A percentile compares a stretch with the other conserved stretches of the same genome.
These are phyloP conservation scores for Clarias batrachus DNA, from an alignment of 2,113 vertebrate species.

Conservation along the genomic window DNA sequence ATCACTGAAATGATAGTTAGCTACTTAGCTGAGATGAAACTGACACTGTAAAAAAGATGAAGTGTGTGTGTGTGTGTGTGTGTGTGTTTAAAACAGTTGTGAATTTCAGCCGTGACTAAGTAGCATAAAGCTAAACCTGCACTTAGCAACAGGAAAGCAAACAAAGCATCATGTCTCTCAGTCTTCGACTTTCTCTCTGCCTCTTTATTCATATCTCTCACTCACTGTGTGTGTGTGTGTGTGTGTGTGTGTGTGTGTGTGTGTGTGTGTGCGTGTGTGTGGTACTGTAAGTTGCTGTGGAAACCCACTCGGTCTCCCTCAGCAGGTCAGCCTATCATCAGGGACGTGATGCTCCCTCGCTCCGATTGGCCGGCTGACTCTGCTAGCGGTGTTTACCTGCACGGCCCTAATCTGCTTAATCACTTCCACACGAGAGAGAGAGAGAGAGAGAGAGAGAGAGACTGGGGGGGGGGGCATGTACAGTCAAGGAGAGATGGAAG, in stretches of 20 bases:
- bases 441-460: constrained; percentile 13
- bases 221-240: background rate
- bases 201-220: constrained; percentile 1
- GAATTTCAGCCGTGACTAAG: constrained; percentile 13
- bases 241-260: background rate
- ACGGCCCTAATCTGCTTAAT: constrained; percentile 73
- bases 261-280: constrained; percentile 1
- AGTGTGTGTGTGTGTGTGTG: constrained; percentile 2
- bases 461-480: no score
- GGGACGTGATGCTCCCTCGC: constrained; percentile 60
- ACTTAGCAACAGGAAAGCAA: constrained; percentile 36
- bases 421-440: constrained; percentile 52
- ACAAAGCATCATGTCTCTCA: constrained; percentile 7
- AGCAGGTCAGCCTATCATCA: constrained; percentile 73
- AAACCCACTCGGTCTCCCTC: constrained; percentile 69
- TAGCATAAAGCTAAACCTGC: constrained; percentile 16
- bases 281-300: constrained; percentile 74
- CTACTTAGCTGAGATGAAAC: background rate
- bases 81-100: background rate
- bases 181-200: background rate
- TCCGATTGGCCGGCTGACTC: constrained; percentile 67
- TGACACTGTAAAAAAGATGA: background rate
- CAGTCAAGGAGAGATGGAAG: background rate
- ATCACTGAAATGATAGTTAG: background rate
- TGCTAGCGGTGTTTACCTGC: constrained; percentile 74